phyloP scores from a whole-genome alignment of 2,113 vertebrate genomes.

The Microtus richardsoni region DNA sequence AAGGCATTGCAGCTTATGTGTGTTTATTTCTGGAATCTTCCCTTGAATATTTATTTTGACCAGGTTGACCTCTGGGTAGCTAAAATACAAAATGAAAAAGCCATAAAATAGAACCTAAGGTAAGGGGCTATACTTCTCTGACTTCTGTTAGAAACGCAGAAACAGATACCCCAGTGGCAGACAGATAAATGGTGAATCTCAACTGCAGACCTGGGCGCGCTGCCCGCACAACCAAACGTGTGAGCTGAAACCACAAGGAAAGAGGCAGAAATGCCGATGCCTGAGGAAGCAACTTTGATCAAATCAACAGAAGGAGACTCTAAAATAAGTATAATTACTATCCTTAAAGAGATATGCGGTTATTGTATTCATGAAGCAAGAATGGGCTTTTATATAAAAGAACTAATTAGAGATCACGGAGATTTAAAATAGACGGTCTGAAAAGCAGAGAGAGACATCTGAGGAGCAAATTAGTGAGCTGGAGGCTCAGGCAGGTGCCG shows the following conservation, averaged over 20 bases:
- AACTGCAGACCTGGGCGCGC: rapidly evolving
- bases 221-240: rapidly evolving
- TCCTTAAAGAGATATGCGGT: constrained; percentile 55
- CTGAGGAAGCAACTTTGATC: not conserved
- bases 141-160: rapidly evolving
- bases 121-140: rapidly evolving
- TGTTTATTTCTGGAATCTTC: not conserved
- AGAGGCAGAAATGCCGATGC: not conserved
- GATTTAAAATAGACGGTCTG: constrained; percentile 57
- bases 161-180: rapidly evolving
- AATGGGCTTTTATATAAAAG: constrained; percentile 67
- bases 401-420: constrained; percentile 65
- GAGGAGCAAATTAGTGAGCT: not conserved
- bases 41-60: not conserved
- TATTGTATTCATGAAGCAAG: constrained; percentile 48
- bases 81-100: not conserved
- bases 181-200: rapidly evolving
- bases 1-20: not conserved
- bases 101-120: not conserved
- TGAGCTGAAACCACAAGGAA: not conserved
- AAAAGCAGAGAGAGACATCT: not conserved
- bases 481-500: not conserved
- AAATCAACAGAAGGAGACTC: constrained; percentile 36
- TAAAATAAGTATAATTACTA: constrained; percentile 63
- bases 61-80: not conserved